These are phyloP conservation scores for Xenops minutus DNA, from an alignment of 2,797 vertebrate species.

Conservation along the genomic window DNA sequence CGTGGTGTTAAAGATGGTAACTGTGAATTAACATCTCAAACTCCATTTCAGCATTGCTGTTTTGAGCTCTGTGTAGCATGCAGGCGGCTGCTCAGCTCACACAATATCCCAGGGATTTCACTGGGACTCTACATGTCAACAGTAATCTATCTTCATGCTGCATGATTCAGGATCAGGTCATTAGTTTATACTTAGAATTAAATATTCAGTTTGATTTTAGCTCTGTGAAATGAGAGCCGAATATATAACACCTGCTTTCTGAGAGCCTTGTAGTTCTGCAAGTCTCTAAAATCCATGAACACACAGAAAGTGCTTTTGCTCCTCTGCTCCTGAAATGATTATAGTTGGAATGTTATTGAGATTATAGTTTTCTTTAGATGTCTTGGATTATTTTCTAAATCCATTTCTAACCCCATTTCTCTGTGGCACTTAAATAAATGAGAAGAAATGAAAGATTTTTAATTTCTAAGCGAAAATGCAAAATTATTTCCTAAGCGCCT, in stretches of 20 bases:
- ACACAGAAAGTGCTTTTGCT: background rate
- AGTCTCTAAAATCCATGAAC: background rate
- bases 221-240: constrained; percentile 23
- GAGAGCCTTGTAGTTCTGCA: background rate
- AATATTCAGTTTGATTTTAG: constrained; percentile 63
- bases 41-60: background rate
- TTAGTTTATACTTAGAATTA: constrained; percentile 62
- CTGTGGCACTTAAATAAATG: background rate
- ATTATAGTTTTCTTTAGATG: constrained; percentile 31
- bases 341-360: background rate
- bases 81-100: constrained; percentile 11
- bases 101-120: constrained; percentile 54
- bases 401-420: constrained; percentile 34
- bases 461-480: constrained; percentile 47
- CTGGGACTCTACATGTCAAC: constrained; percentile 45
- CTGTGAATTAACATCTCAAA: constrained; percentile 25
- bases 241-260: constrained; percentile 43
- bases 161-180: constrained; percentile 52
- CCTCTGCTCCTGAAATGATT: background rate
- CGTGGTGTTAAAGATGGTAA: background rate
- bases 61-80: background rate
- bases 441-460: constrained; percentile 40
- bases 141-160: constrained; percentile 54
- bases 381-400: constrained; percentile 50
- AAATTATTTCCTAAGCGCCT: constrained; percentile 1